These are phyloP conservation scores for Cyprinodon diabolis DNA, from an alignment of 2,797 vertebrate genomes.

Conservation along the genomic window DNA sequence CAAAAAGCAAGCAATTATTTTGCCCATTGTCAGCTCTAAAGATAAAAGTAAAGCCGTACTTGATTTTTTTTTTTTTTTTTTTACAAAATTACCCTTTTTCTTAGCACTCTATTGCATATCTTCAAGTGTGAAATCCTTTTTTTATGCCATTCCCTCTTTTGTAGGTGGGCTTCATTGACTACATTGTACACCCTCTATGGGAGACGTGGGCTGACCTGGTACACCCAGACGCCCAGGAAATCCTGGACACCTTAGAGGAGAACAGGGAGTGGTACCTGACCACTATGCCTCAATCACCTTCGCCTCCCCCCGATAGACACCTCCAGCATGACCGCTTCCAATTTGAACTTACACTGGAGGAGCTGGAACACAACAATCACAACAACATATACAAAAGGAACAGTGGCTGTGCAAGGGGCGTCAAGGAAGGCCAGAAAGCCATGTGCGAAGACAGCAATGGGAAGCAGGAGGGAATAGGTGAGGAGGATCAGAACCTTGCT, in stretches of 20 bases:
- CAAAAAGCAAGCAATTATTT: background rate
- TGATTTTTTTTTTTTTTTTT: no score
- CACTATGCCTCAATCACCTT: slow-evolving; percentile 94
- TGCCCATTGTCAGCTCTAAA: background rate
- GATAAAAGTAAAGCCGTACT: background rate
- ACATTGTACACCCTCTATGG: slow-evolving; percentile 94
- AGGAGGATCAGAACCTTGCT: slow-evolving; percentile 30
- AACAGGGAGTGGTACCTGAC: slow-evolving; percentile 96
- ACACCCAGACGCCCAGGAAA: slow-evolving; percentile 93
- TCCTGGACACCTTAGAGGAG: slow-evolving; percentile 93
- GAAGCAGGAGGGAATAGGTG: background rate
- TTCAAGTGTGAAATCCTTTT: background rate
- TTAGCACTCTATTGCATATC: background rate
- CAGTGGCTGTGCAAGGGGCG: slow-evolving; percentile 3
- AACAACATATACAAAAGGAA: slow-evolving; percentile 60
- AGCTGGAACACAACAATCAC: slow-evolving; percentile 81
- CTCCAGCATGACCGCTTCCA: slow-evolving; percentile 91
- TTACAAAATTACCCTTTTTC: background rate
- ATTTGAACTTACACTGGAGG: slow-evolving; percentile 92
- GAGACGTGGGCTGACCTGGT: slow-evolving; percentile 96
- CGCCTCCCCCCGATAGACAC: slow-evolving; percentile 87
- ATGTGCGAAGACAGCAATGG: background rate
- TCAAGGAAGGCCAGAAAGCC: background rate
- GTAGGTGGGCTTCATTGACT: slow-evolving; percentile 95
- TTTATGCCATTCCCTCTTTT: background rate